Base-by-base conservation (phyloP, 1,140 invertebrate genomes). In the Aleiodes sp. region DNA sequence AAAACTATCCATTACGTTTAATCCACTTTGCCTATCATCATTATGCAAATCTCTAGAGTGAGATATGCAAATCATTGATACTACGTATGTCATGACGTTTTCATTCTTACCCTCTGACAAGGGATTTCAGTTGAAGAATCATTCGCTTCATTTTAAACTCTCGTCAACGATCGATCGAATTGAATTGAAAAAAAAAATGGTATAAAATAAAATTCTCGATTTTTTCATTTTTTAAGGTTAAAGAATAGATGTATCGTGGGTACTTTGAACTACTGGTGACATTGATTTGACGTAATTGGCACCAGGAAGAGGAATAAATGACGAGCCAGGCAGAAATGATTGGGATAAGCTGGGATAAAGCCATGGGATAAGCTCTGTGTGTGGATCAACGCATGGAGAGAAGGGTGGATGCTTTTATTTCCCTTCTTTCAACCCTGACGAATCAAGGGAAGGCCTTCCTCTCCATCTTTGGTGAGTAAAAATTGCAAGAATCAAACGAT, bases 251-350 rank as follows among this genome's bases (percentile, higher is more conserved):
- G 14, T 46, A 16, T 46, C 41, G 16, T 16, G 46, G 46, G 21
- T 21, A 52, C 19, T 52, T 10, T 52, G 46, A 52, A 24, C 21
- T 16, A 70, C 70, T 71, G 43, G 69, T 84, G 84, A 85, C 84
- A 70, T 84, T 86, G 83, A 86, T 86, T 84, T 80, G 84, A 76
- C 80, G 78, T 86, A 86, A 86, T 86, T 86, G 84, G 83, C 82
- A 84, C 82, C 81, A 82, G 81, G 78, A 80, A 80, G 76, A 77
- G 79, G 76, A 70, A 57, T 33, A 19, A 63, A 56, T 46, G 33
- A 63, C 76, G 78, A 78, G 68, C 78, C 75, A 80, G 80, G 68
- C 72, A 80, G 77, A 78, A 85, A 85, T 85, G 84, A 86, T 86
- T 85, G 84, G 83, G 83, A 86, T 86, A 85, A 86, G 83, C 84